phyloP scores from a whole-genome alignment of 1,140 invertebrate species.

The Hylyphantes graminicola region DNA sequence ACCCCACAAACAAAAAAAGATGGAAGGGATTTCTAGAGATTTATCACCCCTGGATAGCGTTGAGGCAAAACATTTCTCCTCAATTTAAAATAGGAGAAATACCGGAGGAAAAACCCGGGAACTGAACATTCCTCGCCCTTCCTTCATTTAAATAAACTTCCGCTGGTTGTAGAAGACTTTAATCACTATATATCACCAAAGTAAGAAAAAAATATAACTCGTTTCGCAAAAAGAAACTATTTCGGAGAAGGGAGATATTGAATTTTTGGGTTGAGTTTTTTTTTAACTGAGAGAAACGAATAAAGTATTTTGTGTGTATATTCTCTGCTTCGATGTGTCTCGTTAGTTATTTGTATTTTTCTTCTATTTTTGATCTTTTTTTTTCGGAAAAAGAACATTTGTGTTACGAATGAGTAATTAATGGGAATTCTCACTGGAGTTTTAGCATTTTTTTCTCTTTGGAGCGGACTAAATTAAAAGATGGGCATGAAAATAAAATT shows the following conservation, averaged over 20 bases:
- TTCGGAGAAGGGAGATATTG: constrained; percentile 45
- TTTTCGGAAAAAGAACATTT: constrained; percentile 28
- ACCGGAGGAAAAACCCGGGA: background rate
- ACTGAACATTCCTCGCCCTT: constrained; percentile 22
- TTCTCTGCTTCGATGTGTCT: background rate
- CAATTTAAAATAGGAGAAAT: constrained; percentile 40
- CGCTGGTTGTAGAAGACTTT: constrained; percentile 52
- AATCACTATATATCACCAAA: constrained; percentile 49
- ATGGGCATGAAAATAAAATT: background rate
- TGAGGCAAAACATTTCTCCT: constrained; percentile 39
- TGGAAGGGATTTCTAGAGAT: constrained; percentile 14
- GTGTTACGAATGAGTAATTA: constrained; percentile 42
- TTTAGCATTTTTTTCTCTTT: no score
- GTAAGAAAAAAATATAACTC: constrained; percentile 25
- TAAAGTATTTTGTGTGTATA: constrained; percentile 16
- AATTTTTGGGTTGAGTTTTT: constrained; percentile 37
- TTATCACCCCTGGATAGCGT: constrained; percentile 36
- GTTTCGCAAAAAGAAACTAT: constrained; percentile 41
- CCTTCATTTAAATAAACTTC: constrained; percentile 55
- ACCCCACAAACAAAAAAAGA: background rate
- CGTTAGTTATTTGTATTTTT: background rate
- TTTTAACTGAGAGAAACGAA: constrained; percentile 17
- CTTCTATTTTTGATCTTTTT: constrained; percentile 6
- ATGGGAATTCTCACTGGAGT: background rate
- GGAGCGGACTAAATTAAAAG: background rate